Percentiles rank a stretch among this genome's conserved stretches.
Evolutionary conservation across 2,797 vertebrate species (phyloP).

Genomic region (Hoplostethus atlanticus): DNA sequence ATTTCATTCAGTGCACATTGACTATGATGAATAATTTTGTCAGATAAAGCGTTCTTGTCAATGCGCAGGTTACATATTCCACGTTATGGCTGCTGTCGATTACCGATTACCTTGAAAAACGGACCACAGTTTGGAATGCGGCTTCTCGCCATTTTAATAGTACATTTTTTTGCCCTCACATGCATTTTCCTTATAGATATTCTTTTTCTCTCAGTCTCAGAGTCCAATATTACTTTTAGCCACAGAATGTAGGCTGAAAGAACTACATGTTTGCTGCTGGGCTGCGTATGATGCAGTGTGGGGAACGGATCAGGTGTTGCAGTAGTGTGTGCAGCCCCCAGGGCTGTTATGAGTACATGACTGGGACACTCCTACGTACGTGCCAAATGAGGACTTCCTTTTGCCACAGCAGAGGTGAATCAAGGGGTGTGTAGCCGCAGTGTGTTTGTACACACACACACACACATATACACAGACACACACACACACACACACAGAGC

Average conservation of each 20-base stretch:
- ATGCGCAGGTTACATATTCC: constrained; percentile 13
- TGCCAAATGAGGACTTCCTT: constrained; percentile 63
- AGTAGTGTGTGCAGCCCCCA: constrained; percentile 42
- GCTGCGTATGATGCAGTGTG: constrained; percentile 46
- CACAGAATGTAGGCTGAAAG: neutral
- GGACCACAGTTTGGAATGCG: constrained; percentile 7
- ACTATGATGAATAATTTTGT: neutral
- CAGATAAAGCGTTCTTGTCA: neutral
- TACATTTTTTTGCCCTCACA: neutral
- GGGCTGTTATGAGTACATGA: constrained; percentile 59
- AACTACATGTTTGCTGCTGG: neutral
- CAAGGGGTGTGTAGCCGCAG: constrained; percentile 45
- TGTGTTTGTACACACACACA: constrained; percentile 22
- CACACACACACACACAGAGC: neutral
- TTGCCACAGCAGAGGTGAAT: constrained; percentile 50
- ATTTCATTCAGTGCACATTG: neutral
- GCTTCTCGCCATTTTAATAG: neutral
- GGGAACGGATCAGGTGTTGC: constrained; percentile 48
- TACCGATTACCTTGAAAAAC: constrained; percentile 4
- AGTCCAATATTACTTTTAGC: neutral
- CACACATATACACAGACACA: constrained; percentile 5
- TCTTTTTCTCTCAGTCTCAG: neutral
- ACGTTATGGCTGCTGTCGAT: constrained; percentile 38
- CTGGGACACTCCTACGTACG: constrained; percentile 43
- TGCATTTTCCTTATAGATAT: neutral